Percentiles rank a stretch among this genome's conserved stretches.
Conservation (phyloP, 30 jellyfish, hydroid and myxozoan genomes). For the Aurelia aurita region DNA sequence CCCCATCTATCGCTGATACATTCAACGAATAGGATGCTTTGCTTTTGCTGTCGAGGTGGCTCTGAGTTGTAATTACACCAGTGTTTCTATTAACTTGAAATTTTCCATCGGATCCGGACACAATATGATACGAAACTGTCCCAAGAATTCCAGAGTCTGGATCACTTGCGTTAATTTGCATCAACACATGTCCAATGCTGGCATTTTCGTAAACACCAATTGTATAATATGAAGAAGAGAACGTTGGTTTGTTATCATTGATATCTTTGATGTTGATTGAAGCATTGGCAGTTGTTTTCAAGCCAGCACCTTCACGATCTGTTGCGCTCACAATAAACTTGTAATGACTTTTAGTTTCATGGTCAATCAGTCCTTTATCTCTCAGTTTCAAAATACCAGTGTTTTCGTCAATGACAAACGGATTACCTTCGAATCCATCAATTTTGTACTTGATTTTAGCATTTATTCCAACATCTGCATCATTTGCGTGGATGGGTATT, state of each 20-base stretch:
- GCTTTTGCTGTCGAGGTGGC: conserved; percentile 63
- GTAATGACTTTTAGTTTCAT: conserved; percentile 46
- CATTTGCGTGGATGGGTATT: conserved; percentile 52
- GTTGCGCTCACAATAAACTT: conserved; percentile 40
- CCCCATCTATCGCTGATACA: conserved; percentile 80
- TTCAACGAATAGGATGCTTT: conserved; percentile 40
- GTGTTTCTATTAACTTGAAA: conserved; percentile 63
- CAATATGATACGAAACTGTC: conserved; percentile 53
- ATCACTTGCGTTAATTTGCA: conserved; percentile 74
- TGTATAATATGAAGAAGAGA: conserved; percentile 28
- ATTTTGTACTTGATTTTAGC: conserved; percentile 34
- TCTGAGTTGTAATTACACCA: conserved; percentile 62
- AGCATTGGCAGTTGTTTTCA: conserved; percentile 30
- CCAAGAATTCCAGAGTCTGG: conserved; percentile 76
- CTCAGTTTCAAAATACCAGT: conserved; percentile 46
- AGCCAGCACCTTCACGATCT: conserved; percentile 6
- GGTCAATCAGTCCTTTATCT: conserved; percentile 38
- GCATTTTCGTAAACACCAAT: conserved; percentile 56
- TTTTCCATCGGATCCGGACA: conserved; percentile 65
- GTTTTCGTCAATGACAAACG: conserved; percentile 58
- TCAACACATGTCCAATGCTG: conserved; percentile 35
- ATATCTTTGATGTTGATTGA: conserved; percentile 58
- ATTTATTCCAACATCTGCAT: conserved; percentile 50
- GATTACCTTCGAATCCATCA: conserved; percentile 28
- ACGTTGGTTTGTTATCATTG: conserved; percentile 61